Evolutionary conservation across 2,888 invertebrate species (phyloP).

Genomic region (Euplexia lucipara): DNA sequence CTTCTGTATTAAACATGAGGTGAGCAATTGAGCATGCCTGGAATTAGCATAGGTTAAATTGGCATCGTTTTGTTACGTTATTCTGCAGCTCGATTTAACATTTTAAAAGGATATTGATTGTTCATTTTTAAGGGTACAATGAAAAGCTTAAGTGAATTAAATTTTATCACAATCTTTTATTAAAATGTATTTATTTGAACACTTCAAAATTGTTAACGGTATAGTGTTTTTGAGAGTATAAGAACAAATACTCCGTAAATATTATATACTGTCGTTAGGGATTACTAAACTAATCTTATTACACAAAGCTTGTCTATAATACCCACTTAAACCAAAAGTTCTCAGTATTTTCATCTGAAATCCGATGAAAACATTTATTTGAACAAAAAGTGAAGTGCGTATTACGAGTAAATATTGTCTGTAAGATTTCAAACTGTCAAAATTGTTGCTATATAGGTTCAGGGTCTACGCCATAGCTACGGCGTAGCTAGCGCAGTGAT

Average conservation of each 20-base stretch:
- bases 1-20: conserved; percentile 40
- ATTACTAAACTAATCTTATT: conserved; percentile 50
- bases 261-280: conserved; percentile 3
- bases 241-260: conserved; percentile 10
- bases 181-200: too few relatives aligned
- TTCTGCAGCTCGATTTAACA: not conserved
- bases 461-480: conserved; percentile 23
- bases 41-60: conserved; percentile 39
- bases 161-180: too few relatives aligned
- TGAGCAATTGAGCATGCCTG: conserved; percentile 39
- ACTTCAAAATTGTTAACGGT: not conserved
- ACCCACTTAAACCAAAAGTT: conserved; percentile 29
- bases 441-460: not conserved
- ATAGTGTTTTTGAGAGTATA: not conserved
- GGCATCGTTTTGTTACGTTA: conserved; percentile 9
- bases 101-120: not conserved
- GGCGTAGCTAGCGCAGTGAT: conserved; percentile 24
- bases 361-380: conserved; percentile 9
- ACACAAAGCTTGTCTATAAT: conserved; percentile 29
- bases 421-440: too few relatives aligned
- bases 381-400: conserved; percentile 12
- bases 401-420: conserved; percentile 1
- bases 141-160: not conserved
- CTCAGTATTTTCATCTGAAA: conserved; percentile 37
- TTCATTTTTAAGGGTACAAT: not conserved